phyloP scores from a whole-genome alignment of 2,797 vertebrate genomes.

The Aotus griseimembra region DNA sequence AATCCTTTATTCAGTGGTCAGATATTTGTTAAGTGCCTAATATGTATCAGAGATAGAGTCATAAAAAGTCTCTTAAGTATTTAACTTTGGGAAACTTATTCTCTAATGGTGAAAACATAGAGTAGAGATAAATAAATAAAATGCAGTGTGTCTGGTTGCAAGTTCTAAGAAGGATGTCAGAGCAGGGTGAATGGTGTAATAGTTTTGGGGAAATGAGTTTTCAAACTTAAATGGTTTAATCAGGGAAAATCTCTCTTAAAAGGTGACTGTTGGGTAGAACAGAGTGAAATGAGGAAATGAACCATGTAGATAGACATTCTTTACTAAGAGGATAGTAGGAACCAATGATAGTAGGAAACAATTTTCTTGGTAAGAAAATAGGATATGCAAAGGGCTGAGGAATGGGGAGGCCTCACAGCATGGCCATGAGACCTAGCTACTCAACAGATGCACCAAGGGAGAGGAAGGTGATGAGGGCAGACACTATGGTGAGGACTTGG shows the following conservation, averaged over 20 bases:
- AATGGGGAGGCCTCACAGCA: not conserved
- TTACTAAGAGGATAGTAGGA: not conserved
- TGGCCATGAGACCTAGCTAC: not conserved
- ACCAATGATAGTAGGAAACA: too few species aligned
- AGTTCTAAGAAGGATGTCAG: not conserved
- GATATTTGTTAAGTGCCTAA: not conserved
- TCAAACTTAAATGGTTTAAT: not conserved
- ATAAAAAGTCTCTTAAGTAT: not conserved
- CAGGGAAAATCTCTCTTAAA: not conserved
- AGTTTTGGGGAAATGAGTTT: not conserved
- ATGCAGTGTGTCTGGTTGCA: not conserved
- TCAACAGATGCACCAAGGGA: not conserved
- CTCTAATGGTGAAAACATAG: not conserved
- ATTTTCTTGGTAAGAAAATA: not conserved
- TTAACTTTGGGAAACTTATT: not conserved
- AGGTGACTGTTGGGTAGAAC: not conserved
- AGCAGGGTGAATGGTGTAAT: not conserved
- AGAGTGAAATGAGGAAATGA: not conserved
- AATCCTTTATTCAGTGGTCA: not conserved
- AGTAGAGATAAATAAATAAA: not conserved
- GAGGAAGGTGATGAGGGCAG: not conserved
- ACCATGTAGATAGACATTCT: too few species aligned
- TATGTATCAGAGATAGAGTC: not conserved
- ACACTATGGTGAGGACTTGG: not conserved
- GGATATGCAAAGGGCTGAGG: not conserved